Evolutionary conservation across 2,888 invertebrate species (phyloP).

Genomic region (Ectobius pallidus): DNA sequence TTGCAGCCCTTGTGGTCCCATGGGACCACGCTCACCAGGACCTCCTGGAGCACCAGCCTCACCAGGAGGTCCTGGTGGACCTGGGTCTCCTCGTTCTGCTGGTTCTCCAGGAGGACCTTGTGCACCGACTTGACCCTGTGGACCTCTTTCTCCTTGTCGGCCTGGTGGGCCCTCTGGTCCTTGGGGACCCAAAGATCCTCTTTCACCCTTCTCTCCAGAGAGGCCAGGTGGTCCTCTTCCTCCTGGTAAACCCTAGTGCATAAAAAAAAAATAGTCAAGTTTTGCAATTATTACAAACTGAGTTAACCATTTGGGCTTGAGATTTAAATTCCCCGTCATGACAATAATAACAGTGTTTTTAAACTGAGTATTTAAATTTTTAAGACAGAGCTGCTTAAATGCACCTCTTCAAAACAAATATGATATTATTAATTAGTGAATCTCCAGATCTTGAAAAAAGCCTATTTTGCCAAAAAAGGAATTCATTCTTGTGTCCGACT

Average conservation of each 20-base stretch:
- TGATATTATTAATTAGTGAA: no score
- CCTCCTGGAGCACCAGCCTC: constrained; percentile 75
- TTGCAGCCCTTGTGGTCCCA: constrained; percentile 72
- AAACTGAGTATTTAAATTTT: no score
- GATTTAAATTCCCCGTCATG: no score
- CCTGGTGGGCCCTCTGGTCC: constrained; percentile 81
- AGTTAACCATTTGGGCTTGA: no score
- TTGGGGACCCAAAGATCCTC: constrained; percentile 68
- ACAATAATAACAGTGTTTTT: no score
- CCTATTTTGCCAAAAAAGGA: no score
- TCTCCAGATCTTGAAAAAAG: no score
- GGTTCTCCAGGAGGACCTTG: constrained; percentile 81
- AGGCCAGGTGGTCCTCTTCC: constrained; percentile 68
- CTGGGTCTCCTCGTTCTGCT: constrained; percentile 79
- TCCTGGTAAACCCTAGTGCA: constrained; percentile 67
- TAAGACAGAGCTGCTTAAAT: no score
- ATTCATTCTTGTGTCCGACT: no score
- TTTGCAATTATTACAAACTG: no score
- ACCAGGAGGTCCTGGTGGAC: constrained; percentile 72
- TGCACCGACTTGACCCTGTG: constrained; percentile 75
- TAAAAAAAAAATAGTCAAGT: no score
- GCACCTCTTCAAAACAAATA: no score
- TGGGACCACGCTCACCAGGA: constrained; percentile 74
- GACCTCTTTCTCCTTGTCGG: constrained; percentile 76
- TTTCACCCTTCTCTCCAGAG: constrained; percentile 77